Evolutionary conservation across 2,888 invertebrate species (phyloP), one percentile per base, ranked within the genome.

Genomic region (Elysia crispata): DNA sequence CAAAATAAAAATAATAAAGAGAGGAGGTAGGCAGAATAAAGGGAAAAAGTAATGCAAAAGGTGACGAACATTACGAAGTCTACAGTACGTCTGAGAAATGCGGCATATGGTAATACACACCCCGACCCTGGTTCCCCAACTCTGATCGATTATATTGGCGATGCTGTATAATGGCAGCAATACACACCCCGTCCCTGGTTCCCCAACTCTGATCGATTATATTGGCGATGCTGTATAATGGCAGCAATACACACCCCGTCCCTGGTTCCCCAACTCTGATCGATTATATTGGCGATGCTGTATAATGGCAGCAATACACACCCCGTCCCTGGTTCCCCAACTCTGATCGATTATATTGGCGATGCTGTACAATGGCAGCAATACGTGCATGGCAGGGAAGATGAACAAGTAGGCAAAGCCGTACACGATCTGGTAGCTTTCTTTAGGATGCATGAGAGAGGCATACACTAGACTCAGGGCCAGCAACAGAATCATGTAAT

Each of bases 121-220:
- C 79, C 81, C 81, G 76, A 87, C 87, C 57, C 87, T 77, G 11
- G 87, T 87, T 31, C 87, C 87, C 87, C 87, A 87, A 80, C 87
- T 87, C 80, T 87, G 87, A 70, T 87, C 87, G 0, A 87, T 84
- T 41, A 87, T 87, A 79, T 87, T 87, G 76, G 86, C 86, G 62
- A 86, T 84, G 81, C 87, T 85, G 83, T 87, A 87, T 75, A 87
- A 84, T 30, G 87, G 87, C 49, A 87, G 84, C 18, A 87, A 80
- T n/a, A 87, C 84, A 81, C 70, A 87, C 87, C 79, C 81, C 81
- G 76, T 87, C 87, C 57, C 87, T 77, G 11, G 87, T 87, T 31
- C 87, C 87, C 87, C 87, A 87, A 80, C 87, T 87, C 80, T 87
- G 87, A 70, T 87, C 87, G 0, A 87, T 84, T 41, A 87, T 87